Evolutionary conservation across 2,797 vertebrate genomes (phyloP).

Genomic region (Eulemur mongoz): DNA sequence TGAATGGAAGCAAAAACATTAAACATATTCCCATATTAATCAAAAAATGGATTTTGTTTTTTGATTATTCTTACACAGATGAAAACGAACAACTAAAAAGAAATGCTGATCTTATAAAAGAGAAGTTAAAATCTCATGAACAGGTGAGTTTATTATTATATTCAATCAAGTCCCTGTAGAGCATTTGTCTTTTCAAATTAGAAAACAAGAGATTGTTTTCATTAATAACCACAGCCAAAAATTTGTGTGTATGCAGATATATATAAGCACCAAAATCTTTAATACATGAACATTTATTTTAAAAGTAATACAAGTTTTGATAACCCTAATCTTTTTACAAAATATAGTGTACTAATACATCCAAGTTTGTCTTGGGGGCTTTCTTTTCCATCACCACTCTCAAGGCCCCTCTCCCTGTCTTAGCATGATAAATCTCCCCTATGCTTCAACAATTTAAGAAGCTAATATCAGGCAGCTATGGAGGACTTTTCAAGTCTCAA

Average conservation of each 20-base stretch:
- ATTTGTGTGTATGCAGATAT: background rate
- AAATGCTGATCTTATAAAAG: constrained; percentile 76
- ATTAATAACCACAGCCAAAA: constrained; percentile 30
- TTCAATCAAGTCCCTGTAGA: background rate
- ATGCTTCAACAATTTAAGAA: background rate
- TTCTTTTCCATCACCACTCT: background rate
- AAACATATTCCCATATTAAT: background rate
- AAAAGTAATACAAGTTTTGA: constrained; percentile 38
- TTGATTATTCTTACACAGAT: constrained; percentile 77
- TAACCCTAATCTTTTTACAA: background rate
- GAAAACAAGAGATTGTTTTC: background rate
- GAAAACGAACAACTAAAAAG: constrained; percentile 85
- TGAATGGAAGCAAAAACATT: background rate
- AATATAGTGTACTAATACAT: background rate
- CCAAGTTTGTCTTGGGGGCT: background rate
- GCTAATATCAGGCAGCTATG: background rate
- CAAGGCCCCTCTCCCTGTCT: background rate
- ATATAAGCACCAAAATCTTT: background rate
- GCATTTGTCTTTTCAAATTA: constrained; percentile 35
- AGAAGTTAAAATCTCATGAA: constrained; percentile 82
- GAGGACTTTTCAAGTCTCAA: background rate
- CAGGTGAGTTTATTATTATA: constrained; percentile 74
- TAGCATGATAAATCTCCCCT: background rate
- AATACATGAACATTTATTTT: background rate
- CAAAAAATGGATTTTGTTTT: background rate